These are phyloP conservation scores for Anguilla anguilla DNA, from an alignment of 2,797 vertebrate species.

Conservation along the genomic window DNA sequence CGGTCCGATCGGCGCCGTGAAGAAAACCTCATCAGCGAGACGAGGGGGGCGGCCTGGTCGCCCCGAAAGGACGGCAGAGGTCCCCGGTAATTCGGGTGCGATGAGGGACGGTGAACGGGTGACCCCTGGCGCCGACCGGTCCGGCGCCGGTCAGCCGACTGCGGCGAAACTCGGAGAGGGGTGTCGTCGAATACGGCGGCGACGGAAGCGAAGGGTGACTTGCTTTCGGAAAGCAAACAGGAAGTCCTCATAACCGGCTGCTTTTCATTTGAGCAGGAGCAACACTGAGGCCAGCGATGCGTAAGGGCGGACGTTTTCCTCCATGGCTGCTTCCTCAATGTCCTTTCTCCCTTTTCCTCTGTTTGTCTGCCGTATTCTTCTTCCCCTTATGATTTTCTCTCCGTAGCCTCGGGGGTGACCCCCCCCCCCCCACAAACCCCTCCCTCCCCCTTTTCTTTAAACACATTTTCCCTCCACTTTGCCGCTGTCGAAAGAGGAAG, in stretches of 20 bases:
- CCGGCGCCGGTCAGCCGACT: slow-evolving; percentile 17
- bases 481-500: not conserved
- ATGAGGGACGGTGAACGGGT: not conserved
- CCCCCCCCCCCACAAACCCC: no score
- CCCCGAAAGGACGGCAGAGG: slow-evolving; percentile 54
- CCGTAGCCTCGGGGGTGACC: not conserved
- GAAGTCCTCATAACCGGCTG: not conserved
- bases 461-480: not conserved
- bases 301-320: not conserved
- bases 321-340: not conserved
- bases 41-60: slow-evolving; percentile 35
- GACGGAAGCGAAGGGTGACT: not conserved
- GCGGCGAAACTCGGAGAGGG: slow-evolving; percentile 9
- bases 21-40: not conserved
- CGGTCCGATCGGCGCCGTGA: slow-evolving; percentile 43
- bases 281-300: not conserved
- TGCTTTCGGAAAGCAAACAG: not conserved
- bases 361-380: not conserved
- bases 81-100: slow-evolving; percentile 31
- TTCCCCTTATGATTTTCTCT: not conserved
- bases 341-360: not conserved
- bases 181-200: not conserved
- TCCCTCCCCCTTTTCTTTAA: not conserved
- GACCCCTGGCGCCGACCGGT: not conserved
- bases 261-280: not conserved